Conservation (phyloP, 2,797 vertebrate species). For the Emydoidea blandingii region DNA sequence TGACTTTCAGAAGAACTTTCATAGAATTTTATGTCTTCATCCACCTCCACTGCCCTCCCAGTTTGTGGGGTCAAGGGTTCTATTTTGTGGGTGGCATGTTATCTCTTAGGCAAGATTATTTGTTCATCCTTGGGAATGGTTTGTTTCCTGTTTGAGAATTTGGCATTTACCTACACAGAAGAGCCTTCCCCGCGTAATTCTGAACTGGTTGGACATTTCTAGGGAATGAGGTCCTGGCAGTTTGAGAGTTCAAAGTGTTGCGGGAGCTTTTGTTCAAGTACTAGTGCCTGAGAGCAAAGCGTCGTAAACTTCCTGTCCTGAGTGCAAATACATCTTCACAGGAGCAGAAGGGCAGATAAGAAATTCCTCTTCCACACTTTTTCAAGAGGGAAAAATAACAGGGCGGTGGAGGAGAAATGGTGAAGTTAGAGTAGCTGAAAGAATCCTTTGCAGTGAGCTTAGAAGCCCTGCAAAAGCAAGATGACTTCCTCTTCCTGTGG, state of each 20-base stretch:
- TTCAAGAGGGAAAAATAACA: background rate
- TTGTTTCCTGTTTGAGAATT: background rate
- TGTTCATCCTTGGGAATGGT: background rate
- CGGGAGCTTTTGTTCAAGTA: background rate
- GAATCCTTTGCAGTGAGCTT: slow-evolving; percentile 49
- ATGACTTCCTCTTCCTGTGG: slow-evolving; percentile 11
- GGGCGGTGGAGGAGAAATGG: background rate
- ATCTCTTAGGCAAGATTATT: background rate
- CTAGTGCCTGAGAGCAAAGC: background rate
- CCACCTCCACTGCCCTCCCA: background rate
- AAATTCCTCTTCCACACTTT: rapidly evolving
- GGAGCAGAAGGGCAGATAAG: background rate
- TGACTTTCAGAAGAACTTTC: background rate
- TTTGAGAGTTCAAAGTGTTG: background rate
- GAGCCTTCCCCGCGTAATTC: background rate
- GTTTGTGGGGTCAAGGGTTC: background rate
- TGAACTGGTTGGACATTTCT: background rate
- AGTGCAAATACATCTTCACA: rapidly evolving
- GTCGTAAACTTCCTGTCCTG: background rate
- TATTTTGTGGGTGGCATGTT: background rate
- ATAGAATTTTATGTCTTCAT: background rate
- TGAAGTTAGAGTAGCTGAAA: slow-evolving; percentile 9
- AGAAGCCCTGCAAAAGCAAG: background rate
- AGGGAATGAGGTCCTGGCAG: background rate
- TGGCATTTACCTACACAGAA: background rate